Base-by-base conservation (phyloP, 2,797 vertebrate species). In the Gymnocypris eckloni region DNA sequence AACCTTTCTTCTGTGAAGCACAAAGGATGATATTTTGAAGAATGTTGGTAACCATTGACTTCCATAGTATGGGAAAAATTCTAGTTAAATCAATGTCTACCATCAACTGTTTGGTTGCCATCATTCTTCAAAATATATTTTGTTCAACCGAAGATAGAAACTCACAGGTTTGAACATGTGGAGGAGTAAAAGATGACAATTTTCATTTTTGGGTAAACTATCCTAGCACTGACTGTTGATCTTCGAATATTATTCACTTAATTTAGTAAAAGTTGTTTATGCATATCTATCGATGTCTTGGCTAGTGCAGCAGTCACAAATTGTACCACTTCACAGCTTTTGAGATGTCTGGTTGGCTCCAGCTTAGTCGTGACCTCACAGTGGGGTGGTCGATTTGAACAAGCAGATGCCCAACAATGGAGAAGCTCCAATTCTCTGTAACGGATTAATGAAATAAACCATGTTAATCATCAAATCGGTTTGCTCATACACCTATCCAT, bases 391-490 rank as follows among this genome's bases (percentile, higher is more conserved):
- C 13, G 5, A 28, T 20, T 39, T 41, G 56, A n/a, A 50, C 56
- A 64, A 52, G 56, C 70, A 80, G 69, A 81, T 39, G 43, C 43
- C 41, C 50, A 33, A 43, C 45, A 8, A 41, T 33, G 77, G 59
- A 39, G 45, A 13, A n/a, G 71, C 20, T n/a, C 45, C 16, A 20
- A 43, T 70, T 79, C 10, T 73, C 33, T 41, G 22, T 59, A 75
- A 54, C 15, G 4, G 76, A 25, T 85, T 37, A 79, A 75, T 71
- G 33, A 79, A 59, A 79, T 45, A 59, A 79, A 79, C 33, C 59
- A 52, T 16, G 50, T 6, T 20, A 25, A 39, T 81, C 9, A 15
- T 82, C 50, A 41, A 33, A 82, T 77, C 2, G 0, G 13, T 70
- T 43, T 33, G 64, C 37, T 70, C n/a, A 3, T 56, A 12, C 82